Evolutionary conservation across 2,888 invertebrate genomes (phyloP).

Genomic region (Tetanocera ferruginea): DNA sequence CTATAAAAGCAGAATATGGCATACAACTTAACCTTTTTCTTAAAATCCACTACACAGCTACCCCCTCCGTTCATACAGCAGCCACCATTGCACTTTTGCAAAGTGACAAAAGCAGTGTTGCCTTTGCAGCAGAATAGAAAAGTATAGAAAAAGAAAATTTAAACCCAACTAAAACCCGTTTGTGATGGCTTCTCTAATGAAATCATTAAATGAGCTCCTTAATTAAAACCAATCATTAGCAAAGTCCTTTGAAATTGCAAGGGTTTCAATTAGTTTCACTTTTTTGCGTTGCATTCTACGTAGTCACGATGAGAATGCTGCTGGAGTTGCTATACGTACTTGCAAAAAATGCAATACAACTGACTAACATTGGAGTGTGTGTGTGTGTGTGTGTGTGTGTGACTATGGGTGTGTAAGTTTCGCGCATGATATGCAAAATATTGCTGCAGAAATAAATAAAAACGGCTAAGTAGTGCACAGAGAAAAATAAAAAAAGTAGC

Average conservation of each 20-base stretch:
- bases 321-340: neutral
- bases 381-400: slow-evolving; percentile 20
- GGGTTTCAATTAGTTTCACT: slow-evolving; percentile 27
- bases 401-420: neutral
- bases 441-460: slow-evolving; percentile 18
- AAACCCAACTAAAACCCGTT: neutral
- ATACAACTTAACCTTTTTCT: no score
- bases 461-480: neutral
- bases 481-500: neutral
- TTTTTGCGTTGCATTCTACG: no score
- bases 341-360: neutral
- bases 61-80: neutral
- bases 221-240: slow-evolving; percentile 33
- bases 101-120: neutral
- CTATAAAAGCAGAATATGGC: no score
- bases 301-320: neutral
- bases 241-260: slow-evolving; percentile 10
- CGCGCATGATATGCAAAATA: slow-evolving; percentile 9
- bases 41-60: no score
- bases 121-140: neutral
- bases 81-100: neutral
- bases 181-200: neutral
- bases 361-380: neutral
- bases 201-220: slow-evolving; percentile 13
- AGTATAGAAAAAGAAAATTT: neutral